Evolutionary conservation across 2,113 vertebrate species (phyloP).

Genomic region (Montifringilla adamsi): DNA sequence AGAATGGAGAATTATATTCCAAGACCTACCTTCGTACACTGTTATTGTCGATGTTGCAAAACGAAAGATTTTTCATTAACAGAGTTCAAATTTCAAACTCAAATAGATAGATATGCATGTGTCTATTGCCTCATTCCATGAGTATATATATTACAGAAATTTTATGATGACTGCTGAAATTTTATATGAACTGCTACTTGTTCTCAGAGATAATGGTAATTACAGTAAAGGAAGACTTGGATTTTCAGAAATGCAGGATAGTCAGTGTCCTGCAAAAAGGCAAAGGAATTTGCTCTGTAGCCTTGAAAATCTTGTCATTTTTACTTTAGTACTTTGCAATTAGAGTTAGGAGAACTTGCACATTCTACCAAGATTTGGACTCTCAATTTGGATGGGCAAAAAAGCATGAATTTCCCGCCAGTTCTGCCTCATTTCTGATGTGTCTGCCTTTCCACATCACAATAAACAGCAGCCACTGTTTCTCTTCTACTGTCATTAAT

Average conservation of each 20-base stretch:
- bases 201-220: neutral
- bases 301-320: neutral
- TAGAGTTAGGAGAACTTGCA: neutral
- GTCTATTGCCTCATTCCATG: neutral
- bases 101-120: neutral
- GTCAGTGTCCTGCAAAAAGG: neutral
- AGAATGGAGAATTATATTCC: neutral
- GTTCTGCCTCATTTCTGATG: neutral
- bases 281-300: neutral
- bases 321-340: neutral
- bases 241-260: neutral
- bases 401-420: neutral
- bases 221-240: neutral
- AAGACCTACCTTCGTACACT: neutral
- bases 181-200: neutral
- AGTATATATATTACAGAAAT: neutral
- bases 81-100: neutral
- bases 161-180: neutral
- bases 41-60: neutral
- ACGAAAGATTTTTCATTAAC: neutral
- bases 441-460: neutral
- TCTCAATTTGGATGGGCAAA: neutral
- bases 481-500: neutral
- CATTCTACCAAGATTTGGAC: neutral
- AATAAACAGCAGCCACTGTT: fast-evolving